Conservation (phyloP, 2,113 vertebrate species). For the Rana temporaria region DNA sequence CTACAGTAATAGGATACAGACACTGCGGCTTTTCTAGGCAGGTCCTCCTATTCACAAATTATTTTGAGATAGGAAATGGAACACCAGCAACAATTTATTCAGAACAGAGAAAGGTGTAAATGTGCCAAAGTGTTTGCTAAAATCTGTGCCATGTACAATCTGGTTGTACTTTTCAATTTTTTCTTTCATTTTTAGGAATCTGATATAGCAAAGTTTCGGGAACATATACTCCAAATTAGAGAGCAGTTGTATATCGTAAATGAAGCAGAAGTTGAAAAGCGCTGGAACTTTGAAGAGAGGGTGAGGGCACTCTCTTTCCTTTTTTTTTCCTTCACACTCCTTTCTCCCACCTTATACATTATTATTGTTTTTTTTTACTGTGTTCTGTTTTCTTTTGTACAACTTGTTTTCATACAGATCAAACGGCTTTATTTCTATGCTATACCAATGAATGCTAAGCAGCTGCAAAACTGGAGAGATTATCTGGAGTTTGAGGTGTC, state of each 20-base stretch:
- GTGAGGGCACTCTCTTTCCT: slow-evolving; percentile 65
- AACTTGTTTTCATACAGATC: slow-evolving; percentile 69
- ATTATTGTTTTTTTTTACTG: background rate
- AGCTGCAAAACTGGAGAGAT: slow-evolving; percentile 82
- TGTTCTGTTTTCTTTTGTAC: background rate
- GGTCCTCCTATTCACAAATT: no score
- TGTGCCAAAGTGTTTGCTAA: no score
- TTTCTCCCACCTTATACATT: background rate
- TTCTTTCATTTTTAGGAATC: background rate
- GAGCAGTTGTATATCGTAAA: slow-evolving; percentile 78
- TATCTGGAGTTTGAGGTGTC: slow-evolving; percentile 83
- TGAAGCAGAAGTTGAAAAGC: slow-evolving; percentile 80
- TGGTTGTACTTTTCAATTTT: background rate
- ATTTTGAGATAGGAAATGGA: no score
- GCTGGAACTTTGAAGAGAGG: slow-evolving; percentile 82
- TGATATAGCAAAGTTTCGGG: slow-evolving; percentile 71
- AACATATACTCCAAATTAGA: slow-evolving; percentile 71
- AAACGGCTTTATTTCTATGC: slow-evolving; percentile 85
- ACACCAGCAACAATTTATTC: no score
- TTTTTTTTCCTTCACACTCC: no score
- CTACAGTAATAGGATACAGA: no score
- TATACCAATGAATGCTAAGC: slow-evolving; percentile 77
- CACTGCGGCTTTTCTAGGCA: no score
- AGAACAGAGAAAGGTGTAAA: no score
- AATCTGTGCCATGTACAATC: no score